Conservation (phyloP, 2,888 invertebrate species). For the Harpalus rubripes region DNA sequence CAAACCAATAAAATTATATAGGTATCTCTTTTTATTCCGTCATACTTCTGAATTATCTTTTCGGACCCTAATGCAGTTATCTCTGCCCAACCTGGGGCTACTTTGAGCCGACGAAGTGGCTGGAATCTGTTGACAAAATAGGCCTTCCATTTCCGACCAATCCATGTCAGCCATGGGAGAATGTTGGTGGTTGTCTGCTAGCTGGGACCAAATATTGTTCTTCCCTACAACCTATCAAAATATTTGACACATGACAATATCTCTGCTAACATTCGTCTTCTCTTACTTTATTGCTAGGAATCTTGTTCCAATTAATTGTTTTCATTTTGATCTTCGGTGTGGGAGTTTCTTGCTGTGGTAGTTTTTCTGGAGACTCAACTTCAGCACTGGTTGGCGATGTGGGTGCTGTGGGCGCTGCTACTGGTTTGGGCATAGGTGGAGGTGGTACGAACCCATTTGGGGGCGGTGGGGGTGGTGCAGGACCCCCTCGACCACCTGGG, state of each 20-base stretch:
- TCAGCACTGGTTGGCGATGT: conserved; percentile 70
- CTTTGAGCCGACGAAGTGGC: conserved; percentile 78
- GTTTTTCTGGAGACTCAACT: conserved; percentile 77
- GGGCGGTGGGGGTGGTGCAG: conserved; percentile 72
- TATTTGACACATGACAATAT: no score
- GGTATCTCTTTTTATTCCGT: conserved; percentile 6
- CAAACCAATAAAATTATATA: background rate
- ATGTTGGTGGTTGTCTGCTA: conserved; percentile 91
- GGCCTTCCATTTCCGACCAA: conserved; percentile 95
- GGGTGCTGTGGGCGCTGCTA: conserved; percentile 75
- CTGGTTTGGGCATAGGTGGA: conserved; percentile 76
- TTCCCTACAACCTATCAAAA: conserved; percentile 87
- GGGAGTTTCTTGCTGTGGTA: conserved; percentile 95
- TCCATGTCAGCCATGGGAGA: conserved; percentile 92
- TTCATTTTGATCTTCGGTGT: conserved; percentile 98
- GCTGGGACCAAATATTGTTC: conserved; percentile 95
- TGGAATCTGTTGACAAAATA: conserved; percentile 92
- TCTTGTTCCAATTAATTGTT: conserved; percentile 98
- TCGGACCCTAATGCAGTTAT: conserved; percentile 79
- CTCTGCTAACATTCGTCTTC: background rate
- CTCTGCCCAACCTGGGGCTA: conserved; percentile 79
- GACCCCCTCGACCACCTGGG: conserved; percentile 69
- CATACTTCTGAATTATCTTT: conserved; percentile 89
- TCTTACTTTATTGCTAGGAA: conserved; percentile 90
- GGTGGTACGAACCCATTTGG: conserved; percentile 75